phyloP scores from a whole-genome alignment of 2,797 vertebrate genomes.

The Peromyscus aztecus region DNA sequence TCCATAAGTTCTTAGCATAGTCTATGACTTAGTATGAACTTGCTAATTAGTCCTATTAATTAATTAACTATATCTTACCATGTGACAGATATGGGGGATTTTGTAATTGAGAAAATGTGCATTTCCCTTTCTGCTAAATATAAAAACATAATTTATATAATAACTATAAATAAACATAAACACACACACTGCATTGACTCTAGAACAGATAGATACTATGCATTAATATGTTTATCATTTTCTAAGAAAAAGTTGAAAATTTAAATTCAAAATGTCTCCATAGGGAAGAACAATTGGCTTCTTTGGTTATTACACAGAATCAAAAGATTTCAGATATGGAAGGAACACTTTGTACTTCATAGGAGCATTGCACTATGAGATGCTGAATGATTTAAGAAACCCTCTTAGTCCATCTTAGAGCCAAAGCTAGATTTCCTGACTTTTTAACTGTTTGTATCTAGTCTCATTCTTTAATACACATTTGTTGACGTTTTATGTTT shows the following conservation, averaged over 20 bases:
- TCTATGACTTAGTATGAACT: not conserved
- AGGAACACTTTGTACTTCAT: not conserved
- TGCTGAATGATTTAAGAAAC: not conserved
- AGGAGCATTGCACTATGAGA: not conserved
- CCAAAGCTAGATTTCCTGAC: not conserved
- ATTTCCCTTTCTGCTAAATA: not conserved
- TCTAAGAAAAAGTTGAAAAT: constrained; percentile 23
- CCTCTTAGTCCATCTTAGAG: not conserved
- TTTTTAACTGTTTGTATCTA: not conserved
- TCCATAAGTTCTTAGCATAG: not conserved
- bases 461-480: not conserved
- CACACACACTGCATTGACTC: not conserved
- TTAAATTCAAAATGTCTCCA: not conserved
- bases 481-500: not conserved
- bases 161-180: constrained; percentile 5
- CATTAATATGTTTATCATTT: constrained; percentile 12
- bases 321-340: not conserved
- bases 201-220: not conserved
- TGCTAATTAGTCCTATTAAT: not conserved
- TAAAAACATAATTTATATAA: not conserved
- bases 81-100: not conserved
- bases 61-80: constrained; percentile 24
- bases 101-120: not conserved
- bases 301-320: not conserved
- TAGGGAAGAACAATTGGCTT: not conserved